A percentile compares a stretch with the other conserved stretches of the same genome.
phyloP scores from a whole-genome alignment of 2,113 vertebrate species.

The Gopherus evgoodei region DNA sequence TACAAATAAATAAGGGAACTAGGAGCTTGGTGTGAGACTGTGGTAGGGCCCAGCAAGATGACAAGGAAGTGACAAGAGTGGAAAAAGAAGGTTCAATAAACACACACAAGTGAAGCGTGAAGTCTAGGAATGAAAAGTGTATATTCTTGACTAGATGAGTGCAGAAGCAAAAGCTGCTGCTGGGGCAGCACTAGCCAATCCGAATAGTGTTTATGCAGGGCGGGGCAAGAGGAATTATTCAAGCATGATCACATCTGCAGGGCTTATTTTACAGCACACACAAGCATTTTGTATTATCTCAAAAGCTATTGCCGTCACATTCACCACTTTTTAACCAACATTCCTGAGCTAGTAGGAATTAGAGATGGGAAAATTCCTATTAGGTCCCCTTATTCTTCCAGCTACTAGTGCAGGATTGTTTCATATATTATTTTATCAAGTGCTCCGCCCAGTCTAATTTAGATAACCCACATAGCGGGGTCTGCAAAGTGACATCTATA shows the following conservation, averaged over 20 bases:
- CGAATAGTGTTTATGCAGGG: neutral
- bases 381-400: conserved; percentile 12
- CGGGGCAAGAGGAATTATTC: conserved; percentile 36
- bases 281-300: conserved; percentile 31
- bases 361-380: conserved; percentile 23
- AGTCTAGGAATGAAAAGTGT: neutral
- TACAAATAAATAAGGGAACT: too few relatives aligned
- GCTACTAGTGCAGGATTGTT: neutral
- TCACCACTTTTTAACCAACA: conserved; percentile 23
- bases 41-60: neutral
- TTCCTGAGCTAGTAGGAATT: conserved; percentile 11
- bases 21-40: neutral
- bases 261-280: conserved; percentile 15
- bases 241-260: conserved; percentile 19
- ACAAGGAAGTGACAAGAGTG: neutral
- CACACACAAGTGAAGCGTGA: conserved; percentile 18
- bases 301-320: conserved; percentile 19
- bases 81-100: neutral
- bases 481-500: neutral
- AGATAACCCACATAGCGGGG: conserved; percentile 14
- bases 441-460: neutral
- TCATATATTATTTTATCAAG: conserved; percentile 23
- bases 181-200: conserved; percentile 18
- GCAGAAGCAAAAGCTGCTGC: neutral
- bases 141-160: neutral